Base-by-base conservation (phyloP, 92 coral and sea anemone species). In the Nematostella vectensis region DNA sequence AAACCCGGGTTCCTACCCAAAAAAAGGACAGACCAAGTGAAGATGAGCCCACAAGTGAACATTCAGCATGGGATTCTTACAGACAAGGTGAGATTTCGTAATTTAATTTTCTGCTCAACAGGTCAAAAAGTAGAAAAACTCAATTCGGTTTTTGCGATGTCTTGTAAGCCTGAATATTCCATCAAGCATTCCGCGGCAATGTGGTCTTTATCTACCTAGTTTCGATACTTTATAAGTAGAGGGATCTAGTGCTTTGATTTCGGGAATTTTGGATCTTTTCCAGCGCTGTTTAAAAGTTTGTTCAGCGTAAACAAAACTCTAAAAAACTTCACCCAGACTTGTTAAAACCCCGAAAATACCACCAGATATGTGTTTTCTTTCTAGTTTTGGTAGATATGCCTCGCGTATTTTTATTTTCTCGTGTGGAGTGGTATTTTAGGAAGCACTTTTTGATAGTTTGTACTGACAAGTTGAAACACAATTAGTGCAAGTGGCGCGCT, bases 21-120 rank as follows among this genome's bases (percentile, higher is more conserved):
- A 67, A 23, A 68, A 76, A 11, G 80, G 42, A 48, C 66, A 29
- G 27, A 10, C 42, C 39, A n/a, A 36, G 33, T 39, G 67, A 52
- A 31, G 69, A 64, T 24, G 78, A 76, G 17, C 54, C 33, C 19
- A 25, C 54, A 1, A 77, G 53, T 70, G 63, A 43, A 58, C 68
- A 64, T 38, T 25, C 39, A 54, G 50, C 18, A 49, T 57, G 24
- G 44, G 22, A 19, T 45, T 23, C 72, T 28, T 56, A 23, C 16
- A 26, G 28, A 11, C 54, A 55, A 66, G 72, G 72, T 66, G 29
- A 66, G 47, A 42, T 44, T 66, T 33, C 17, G 26, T 45, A 10
- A 10, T 11, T 11, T 6, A 45, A 45, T 17, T 45, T 11, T 4
- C 9, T 45, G 18, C 9, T 45, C 18, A 10, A 9, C 51, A 22